Percentiles rank a stretch among this genome's conserved stretches.
Conservation (phyloP, 2,797 vertebrate genomes). For the Ptychobarbus kaznakovi region DNA sequence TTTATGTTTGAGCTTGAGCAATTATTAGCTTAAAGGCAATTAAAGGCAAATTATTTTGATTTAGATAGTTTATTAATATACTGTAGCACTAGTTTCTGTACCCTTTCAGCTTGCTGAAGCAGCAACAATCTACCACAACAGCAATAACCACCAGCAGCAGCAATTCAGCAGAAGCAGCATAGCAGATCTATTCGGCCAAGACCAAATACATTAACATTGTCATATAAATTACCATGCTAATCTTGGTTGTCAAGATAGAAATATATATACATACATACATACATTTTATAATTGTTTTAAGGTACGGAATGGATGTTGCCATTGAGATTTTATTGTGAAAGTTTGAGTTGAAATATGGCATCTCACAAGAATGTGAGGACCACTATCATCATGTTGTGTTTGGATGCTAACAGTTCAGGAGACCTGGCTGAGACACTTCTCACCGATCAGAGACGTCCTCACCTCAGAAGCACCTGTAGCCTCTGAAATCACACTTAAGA, state of each 20-base stretch:
- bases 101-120: not conserved
- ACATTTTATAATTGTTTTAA: too few species aligned
- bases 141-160: not conserved
- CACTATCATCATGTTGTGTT: not conserved
- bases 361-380: not conserved
- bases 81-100: not conserved
- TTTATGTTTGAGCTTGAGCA: too few species aligned
- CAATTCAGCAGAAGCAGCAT: not conserved
- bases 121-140: not conserved
- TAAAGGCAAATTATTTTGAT: too few species aligned
- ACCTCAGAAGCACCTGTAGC: conserved; percentile 5
- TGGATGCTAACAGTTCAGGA: not conserved
- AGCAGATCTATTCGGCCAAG: not conserved
- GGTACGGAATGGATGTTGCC: too few species aligned
- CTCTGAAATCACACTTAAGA: conserved; percentile 33
- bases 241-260: too few species aligned
- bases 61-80: too few species aligned
- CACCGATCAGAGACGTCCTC: not conserved
- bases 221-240: not conserved
- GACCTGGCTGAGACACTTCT: conserved; percentile 1
- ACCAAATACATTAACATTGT: not conserved
- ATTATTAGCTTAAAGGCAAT: too few species aligned
- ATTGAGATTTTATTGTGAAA: not conserved
- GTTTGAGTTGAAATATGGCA: not conserved
- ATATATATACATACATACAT: too few species aligned